Evolutionary conservation across 2,888 invertebrate genomes (phyloP).

Genomic region (Acronicta aceris): DNA sequence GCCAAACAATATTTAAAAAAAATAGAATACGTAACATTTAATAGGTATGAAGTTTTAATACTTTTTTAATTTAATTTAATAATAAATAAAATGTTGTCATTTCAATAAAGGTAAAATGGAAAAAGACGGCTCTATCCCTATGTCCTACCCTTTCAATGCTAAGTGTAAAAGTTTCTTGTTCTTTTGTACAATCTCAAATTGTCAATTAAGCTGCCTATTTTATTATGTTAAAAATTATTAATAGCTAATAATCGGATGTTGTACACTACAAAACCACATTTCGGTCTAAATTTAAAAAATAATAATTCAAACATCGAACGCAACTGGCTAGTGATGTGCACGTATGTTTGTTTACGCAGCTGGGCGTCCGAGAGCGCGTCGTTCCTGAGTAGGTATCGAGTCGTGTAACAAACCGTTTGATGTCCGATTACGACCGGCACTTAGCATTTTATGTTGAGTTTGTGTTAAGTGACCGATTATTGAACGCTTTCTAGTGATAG

Average conservation of each 20-base stretch:
- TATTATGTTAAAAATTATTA: conserved; percentile 16
- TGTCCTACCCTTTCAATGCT: too few species aligned
- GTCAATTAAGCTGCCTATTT: conserved; percentile 12
- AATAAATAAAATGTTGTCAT: too few species aligned
- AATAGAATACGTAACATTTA: too few species aligned
- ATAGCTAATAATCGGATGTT: conserved; percentile 26
- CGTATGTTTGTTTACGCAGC: conserved; percentile 75
- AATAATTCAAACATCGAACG: conserved; percentile 60
- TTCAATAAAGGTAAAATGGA: too few species aligned
- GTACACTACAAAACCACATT: conserved; percentile 43
- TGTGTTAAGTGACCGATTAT: conserved; percentile 75
- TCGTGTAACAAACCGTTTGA: conserved; percentile 71
- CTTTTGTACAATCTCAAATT: background rate
- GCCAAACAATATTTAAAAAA: too few species aligned
- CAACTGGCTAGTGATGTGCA: conserved; percentile 65
- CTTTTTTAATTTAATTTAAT: too few species aligned
- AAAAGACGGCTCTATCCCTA: too few species aligned
- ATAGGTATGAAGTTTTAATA: too few species aligned
- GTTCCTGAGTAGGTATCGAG: conserved; percentile 60
- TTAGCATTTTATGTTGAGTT: conserved; percentile 70
- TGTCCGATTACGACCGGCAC: conserved; percentile 72
- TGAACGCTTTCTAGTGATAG: conserved; percentile 67
- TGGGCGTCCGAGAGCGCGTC: conserved; percentile 56
- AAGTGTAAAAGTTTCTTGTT: too few species aligned
- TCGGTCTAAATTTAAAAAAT: conserved; percentile 53